These are phyloP conservation scores for Calyptomena viridis DNA, from an alignment of 2,113 vertebrate species.

Conservation along the genomic window DNA sequence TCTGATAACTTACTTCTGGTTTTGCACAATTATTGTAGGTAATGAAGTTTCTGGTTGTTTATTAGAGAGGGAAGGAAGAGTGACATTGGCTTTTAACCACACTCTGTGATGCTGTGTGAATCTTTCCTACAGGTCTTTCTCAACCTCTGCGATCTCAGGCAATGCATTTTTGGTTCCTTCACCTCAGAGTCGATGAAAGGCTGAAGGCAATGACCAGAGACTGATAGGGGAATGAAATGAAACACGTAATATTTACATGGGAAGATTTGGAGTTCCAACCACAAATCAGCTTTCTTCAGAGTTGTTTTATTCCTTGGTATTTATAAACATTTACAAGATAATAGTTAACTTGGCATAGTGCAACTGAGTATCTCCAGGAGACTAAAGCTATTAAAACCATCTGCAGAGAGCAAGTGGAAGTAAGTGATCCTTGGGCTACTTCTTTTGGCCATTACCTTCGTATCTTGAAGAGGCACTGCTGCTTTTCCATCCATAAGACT, in stretches of 20 bases:
- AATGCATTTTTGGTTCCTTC: background rate
- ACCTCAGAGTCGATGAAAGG: background rate
- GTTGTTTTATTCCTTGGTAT: background rate
- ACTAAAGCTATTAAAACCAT: background rate
- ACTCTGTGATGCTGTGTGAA: background rate
- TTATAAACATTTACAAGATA: constrained; percentile 16
- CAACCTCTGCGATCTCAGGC: background rate
- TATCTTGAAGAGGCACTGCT: background rate
- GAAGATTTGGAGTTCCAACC: background rate
- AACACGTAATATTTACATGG: background rate
- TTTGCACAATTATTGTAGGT: background rate
- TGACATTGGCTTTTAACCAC: background rate
- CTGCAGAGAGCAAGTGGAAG: background rate
- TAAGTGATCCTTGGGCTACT: background rate
- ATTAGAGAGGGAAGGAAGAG: background rate
- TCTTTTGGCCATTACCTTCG: background rate
- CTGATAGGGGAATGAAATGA: background rate
- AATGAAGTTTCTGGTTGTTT: background rate
- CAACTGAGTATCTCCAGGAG: background rate
- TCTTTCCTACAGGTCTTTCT: background rate
- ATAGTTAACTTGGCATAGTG: background rate
- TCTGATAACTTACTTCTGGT: constrained; percentile 4
- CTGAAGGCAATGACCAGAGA: background rate
- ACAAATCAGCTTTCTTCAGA: background rate
- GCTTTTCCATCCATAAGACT: background rate